phyloP scores from a whole-genome alignment of 2,113 vertebrate genomes.

The Atlantisia rogersi region DNA sequence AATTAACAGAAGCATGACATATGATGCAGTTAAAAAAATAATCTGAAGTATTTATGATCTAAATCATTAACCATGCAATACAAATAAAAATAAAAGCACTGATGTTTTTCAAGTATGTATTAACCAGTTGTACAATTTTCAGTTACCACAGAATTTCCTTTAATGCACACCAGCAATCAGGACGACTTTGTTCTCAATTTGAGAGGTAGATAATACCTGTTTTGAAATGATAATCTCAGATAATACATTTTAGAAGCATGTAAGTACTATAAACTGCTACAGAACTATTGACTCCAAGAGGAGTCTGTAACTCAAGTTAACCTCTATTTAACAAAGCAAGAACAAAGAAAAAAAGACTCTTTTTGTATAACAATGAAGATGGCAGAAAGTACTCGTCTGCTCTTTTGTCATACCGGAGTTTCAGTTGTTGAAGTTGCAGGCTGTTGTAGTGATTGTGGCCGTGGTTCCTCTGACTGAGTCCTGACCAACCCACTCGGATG shows the following conservation, averaged over 20 bases:
- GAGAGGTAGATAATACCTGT: neutral
- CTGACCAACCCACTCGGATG: constrained; percentile 83
- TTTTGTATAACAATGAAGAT: neutral
- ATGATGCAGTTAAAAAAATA: neutral
- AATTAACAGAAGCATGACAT: neutral
- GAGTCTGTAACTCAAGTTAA: neutral
- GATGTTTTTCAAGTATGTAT: neutral
- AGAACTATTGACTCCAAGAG: neutral
- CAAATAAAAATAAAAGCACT: neutral
- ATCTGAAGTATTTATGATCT: neutral
- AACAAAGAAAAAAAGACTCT: neutral
- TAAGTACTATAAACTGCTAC: neutral
- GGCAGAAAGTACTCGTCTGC: neutral
- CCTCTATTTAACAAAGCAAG: neutral
- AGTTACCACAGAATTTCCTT: neutral
- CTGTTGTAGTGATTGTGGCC: constrained; percentile 91
- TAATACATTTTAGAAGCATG: neutral
- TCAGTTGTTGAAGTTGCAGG: constrained; percentile 97
- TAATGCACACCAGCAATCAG: neutral
- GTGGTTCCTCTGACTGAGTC: constrained; percentile 84
- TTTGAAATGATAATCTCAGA: neutral
- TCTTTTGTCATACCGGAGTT: constrained; percentile 85
- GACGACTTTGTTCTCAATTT: neutral
- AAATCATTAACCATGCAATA: neutral
- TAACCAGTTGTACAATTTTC: neutral